Conservation (phyloP, 2,797 vertebrate species). For the Leuciscus waleckii region DNA sequence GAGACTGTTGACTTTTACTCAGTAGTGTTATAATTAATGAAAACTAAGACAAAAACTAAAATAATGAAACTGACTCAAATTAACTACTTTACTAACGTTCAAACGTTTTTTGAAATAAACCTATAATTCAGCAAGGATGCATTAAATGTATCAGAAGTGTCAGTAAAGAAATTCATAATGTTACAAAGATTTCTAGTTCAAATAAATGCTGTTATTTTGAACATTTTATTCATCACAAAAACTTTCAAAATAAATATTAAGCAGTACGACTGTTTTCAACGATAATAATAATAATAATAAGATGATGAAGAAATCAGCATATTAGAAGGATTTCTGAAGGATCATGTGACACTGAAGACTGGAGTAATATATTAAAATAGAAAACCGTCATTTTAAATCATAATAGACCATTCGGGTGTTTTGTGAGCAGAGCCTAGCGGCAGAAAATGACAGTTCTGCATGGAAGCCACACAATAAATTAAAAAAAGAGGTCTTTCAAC, state of each 20-base stretch:
- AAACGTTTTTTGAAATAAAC: neutral
- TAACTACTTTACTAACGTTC: neutral
- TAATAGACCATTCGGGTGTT: neutral
- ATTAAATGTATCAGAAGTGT: neutral
- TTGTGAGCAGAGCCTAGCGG: neutral
- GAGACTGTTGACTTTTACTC: neutral
- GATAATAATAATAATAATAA: too few relatives aligned
- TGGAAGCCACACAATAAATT: neutral
- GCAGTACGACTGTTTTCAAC: neutral
- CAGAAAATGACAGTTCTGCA: neutral
- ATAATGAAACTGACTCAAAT: neutral
- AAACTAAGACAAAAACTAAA: neutral
- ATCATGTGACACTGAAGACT: neutral
- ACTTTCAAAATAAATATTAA: too few relatives aligned
- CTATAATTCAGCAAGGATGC: neutral
- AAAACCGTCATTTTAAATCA: neutral
- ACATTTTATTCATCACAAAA: too few relatives aligned
- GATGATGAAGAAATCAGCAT: neutral
- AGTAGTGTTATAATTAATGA: neutral
- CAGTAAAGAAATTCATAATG: too few relatives aligned
- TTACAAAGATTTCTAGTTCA: neutral
- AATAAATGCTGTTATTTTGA: neutral
- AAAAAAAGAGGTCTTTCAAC: neutral
- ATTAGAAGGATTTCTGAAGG: neutral
- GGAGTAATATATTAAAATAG: neutral